A percentile compares a stretch with the other conserved stretches of the same genome.
These are phyloP conservation scores for Butorides virescens DNA, from an alignment of 2,113 vertebrate genomes.

Conservation along the genomic window DNA sequence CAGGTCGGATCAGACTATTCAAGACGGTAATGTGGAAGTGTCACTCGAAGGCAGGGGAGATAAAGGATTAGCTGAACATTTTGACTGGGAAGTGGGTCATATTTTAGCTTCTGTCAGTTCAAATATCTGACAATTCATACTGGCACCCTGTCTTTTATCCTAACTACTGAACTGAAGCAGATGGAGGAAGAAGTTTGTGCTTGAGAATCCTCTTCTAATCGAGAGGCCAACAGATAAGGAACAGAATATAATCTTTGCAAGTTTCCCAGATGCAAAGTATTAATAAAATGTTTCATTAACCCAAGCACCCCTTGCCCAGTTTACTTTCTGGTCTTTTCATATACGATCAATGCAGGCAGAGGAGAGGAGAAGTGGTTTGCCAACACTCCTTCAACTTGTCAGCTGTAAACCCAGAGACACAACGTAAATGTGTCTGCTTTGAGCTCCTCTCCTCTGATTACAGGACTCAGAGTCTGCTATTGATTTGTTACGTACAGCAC, in stretches of 20 bases:
- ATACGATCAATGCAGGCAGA: rapidly evolving
- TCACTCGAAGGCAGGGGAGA: not conserved
- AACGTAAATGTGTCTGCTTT: rapidly evolving
- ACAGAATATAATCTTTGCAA: no score
- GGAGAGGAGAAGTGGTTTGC: not conserved
- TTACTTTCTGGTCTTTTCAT: not conserved
- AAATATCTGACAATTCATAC: not conserved
- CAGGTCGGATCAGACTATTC: not conserved
- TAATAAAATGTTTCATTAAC: not conserved
- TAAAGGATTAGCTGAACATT: not conserved
- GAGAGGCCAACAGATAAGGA: not conserved
- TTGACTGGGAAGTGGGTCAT: not conserved
- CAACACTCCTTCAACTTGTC: not conserved
- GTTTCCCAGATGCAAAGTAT: not conserved
- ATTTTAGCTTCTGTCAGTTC: not conserved
- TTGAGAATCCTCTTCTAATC: not conserved
- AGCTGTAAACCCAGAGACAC: not conserved
- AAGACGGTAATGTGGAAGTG: not conserved
- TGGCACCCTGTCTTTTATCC: not conserved
- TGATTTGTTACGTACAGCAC: not conserved
- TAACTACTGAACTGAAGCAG: not conserved
- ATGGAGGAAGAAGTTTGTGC: not conserved
- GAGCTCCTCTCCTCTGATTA: not conserved
- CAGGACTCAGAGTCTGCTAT: not conserved
- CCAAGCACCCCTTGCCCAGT: not conserved